These are phyloP conservation scores for Microctonus brassicae DNA, from an alignment of 2,888 invertebrate species.

Conservation along the genomic window DNA sequence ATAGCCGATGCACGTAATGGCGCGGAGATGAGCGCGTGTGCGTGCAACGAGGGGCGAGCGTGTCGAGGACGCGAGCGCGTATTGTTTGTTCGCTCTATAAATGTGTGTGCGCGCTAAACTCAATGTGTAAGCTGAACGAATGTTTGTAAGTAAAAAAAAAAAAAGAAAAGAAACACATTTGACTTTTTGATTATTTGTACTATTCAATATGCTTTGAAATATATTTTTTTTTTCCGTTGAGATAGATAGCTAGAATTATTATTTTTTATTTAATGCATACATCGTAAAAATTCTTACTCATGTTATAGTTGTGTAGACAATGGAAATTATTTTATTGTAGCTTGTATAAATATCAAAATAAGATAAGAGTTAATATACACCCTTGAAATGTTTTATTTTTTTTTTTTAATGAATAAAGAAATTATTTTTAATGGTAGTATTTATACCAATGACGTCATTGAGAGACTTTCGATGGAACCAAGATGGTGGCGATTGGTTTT, in stretches of 20 bases:
- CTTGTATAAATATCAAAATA: not conserved
- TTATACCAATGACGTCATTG: constrained; percentile 12
- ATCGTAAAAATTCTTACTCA: not conserved
- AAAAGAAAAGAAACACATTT: constrained; percentile 11
- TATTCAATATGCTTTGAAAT: not conserved
- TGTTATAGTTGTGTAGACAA: not conserved
- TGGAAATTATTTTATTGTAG: not conserved
- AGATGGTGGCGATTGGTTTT: constrained; percentile 3
- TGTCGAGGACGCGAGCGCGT: constrained; percentile 15
- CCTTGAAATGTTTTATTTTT: not conserved
- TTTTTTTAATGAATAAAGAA: not conserved
- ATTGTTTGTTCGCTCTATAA: constrained; percentile 1
- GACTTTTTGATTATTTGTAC: constrained; percentile 9
- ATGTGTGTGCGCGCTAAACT: not conserved
- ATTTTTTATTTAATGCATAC: not conserved
- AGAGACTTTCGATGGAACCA: constrained; percentile 3
- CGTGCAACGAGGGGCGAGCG: constrained; percentile 2
- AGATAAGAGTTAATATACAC: not conserved
- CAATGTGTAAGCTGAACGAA: not conserved
- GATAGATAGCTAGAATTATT: not conserved
- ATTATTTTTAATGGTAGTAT: not conserved
- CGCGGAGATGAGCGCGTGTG: not conserved
- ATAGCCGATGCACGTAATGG: not conserved
- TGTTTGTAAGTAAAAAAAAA: too few relatives aligned
- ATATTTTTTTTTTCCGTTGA: not conserved